A percentile compares a stretch with the other conserved stretches of the same genome.
Evolutionary conservation across 2,888 invertebrate genomes (phyloP).

Genomic region (Pyrochroa serraticornis): DNA sequence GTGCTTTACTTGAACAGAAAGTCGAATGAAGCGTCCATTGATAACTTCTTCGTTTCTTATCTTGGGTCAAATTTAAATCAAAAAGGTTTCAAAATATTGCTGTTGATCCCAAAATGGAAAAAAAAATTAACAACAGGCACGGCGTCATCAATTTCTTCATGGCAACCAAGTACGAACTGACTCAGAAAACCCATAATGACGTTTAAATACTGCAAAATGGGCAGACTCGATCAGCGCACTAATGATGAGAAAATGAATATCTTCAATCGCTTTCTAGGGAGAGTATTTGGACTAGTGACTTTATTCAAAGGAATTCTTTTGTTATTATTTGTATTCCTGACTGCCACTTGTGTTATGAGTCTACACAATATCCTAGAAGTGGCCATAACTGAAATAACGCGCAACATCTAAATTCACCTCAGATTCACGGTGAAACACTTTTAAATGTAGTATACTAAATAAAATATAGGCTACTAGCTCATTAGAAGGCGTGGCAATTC

Average conservation of each 20-base stretch:
- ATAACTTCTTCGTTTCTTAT: slow-evolving; percentile 24
- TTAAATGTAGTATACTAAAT: slow-evolving; percentile 30
- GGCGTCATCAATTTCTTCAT: background rate
- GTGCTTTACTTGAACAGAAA: slow-evolving; percentile 11
- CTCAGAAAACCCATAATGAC: slow-evolving; percentile 2
- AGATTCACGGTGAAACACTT: slow-evolving; percentile 20
- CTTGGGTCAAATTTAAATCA: slow-evolving; percentile 27
- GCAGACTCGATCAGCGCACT: slow-evolving; percentile 15
- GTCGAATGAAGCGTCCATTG: slow-evolving; percentile 15
- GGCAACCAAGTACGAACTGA: slow-evolving; percentile 1
- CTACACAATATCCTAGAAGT: background rate
- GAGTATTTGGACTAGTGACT: slow-evolving; percentile 9
- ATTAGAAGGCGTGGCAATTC: slow-evolving; percentile 18
- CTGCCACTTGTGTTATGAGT: too few species aligned
- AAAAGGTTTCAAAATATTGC: slow-evolving; percentile 25
- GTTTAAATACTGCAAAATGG: slow-evolving; percentile 14
- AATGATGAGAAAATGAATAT: slow-evolving; percentile 11
- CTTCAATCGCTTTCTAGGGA: slow-evolving; percentile 27
- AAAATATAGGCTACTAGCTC: slow-evolving; percentile 24
- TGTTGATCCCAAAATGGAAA: background rate
- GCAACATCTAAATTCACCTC: slow-evolving; percentile 22
- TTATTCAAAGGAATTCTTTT: slow-evolving; percentile 6
- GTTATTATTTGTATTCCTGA: slow-evolving; percentile 11
- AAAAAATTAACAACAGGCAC: too few species aligned
- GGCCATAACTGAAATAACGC: background rate